phyloP scores from a whole-genome alignment of 2,888 invertebrate species.

The Dascillus cervinus region DNA sequence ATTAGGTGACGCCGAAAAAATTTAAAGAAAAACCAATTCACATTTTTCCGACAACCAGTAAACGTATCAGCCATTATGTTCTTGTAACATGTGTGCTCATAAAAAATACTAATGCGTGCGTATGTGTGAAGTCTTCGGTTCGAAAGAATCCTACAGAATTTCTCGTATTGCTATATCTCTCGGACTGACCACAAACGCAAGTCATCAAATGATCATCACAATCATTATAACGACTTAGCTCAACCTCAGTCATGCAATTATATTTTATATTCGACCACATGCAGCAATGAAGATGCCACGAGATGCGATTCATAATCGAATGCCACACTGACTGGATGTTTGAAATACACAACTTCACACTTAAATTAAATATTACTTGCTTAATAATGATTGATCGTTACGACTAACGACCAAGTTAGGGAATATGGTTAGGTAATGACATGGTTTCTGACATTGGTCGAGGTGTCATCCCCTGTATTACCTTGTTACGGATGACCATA shows the following conservation, averaged over 20 bases:
- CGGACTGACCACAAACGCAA: conserved; percentile 23
- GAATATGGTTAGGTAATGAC: conserved; percentile 24
- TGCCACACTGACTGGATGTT: conserved; percentile 21
- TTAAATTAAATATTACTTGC: conserved; percentile 29
- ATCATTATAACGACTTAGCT: conserved; percentile 32
- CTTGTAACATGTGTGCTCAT: too few species aligned
- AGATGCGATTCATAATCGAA: too few species aligned
- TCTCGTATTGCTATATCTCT: conserved; percentile 25
- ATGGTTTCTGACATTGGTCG: conserved; percentile 26
- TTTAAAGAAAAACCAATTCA: too few species aligned
- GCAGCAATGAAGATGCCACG: conserved; percentile 9
- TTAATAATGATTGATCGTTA: conserved; percentile 34
- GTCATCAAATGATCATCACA: conserved; percentile 33
- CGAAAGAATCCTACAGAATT: conserved; percentile 13
- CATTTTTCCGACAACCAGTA: too few species aligned
- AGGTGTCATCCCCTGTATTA: conserved; percentile 31
- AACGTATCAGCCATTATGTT: too few species aligned
- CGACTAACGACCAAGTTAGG: conserved; percentile 28
- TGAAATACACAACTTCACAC: conserved; percentile 26
- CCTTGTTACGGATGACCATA: conserved; percentile 25
- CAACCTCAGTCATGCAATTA: conserved; percentile 30
- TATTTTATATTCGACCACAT: conserved; percentile 25
- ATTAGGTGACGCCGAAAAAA: too few species aligned
- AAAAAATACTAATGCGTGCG: too few species aligned
- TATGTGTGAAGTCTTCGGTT: too few species aligned